Base-by-base conservation (phyloP, 2,113 vertebrate species). In the Triplophysa siluroides region DNA sequence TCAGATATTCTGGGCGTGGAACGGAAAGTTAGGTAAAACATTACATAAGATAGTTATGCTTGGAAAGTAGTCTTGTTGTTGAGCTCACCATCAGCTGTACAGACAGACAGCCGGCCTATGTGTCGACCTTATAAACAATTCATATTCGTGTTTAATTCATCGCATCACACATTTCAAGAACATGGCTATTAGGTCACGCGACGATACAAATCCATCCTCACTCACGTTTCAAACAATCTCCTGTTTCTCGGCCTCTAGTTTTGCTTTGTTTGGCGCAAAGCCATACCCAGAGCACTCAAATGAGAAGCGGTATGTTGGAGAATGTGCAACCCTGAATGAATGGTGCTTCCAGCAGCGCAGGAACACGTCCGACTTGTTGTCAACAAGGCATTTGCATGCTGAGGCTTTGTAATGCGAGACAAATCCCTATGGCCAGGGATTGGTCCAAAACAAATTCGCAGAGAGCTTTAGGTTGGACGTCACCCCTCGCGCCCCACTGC, bases 341-440 rank as follows among this genome's bases (percentile, higher is more conserved):
- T 2, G 7, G 54, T 21, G 14, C 3, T 3, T 62, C 38, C 24
- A 60, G 3, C 21, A 23, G 14, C 13, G 41, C 8, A 75, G 4
- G 50, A 63, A 75, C 73, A 23, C 24, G 23, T 63, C 38, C 47
- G 41, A 50, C 58, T 29, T 47, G 16, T 63, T 63, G 58, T 73
- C 33, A 16, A 47, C 23, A n/a, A 18, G 58, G 60, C 23, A 13
- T 6, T 19, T 75, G 38, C 58, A 1, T 45, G 47, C 24, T 33
- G 72, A 19, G 72, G 14, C 21, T 18, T 60, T 75, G 72, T 47
- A 75, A 75, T 75, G 12, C 24, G 58, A 75, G 41, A 75, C 58
- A 66, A 70, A 9, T n/a, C 29, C 65, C 61, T 60, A 10, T 33
- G 38, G 41, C 23, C 3, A 29, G 19, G 45, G 64, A 52, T 21